Percentiles rank a stretch among this genome's conserved stretches.
Conservation (phyloP, 1,140 invertebrate genomes). For the Penaeus indicus region DNA sequence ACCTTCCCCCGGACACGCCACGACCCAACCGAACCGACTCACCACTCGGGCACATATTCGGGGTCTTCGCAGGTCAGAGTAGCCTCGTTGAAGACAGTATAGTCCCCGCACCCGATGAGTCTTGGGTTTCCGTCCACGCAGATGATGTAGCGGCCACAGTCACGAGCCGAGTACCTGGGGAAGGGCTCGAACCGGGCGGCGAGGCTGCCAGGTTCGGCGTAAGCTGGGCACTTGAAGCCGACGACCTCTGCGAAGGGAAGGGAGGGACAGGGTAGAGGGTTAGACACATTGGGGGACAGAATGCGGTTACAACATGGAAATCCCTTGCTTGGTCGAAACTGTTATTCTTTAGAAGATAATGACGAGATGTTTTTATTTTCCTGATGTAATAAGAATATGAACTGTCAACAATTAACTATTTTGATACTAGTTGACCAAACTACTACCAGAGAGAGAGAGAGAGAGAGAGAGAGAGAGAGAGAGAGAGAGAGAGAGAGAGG, state of each 20-base stretch:
- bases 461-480: no score
- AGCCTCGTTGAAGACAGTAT: conserved; percentile 86
- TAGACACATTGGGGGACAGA: background rate
- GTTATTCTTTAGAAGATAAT: no score
- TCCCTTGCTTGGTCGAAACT: no score
- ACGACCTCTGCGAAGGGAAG: conserved; percentile 70
- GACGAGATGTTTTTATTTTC: no score
- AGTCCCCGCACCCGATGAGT: conserved; percentile 87
- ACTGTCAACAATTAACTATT: no score
- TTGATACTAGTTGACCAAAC: no score
- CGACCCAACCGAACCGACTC: background rate
- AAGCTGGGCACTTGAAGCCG: conserved; percentile 78
- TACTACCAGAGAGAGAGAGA: no score
- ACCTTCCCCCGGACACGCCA: no score
- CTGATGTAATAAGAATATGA: no score
- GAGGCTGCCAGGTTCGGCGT: conserved; percentile 82
- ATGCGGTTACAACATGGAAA: no score
- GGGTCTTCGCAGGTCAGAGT: conserved; percentile 86
- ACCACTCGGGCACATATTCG: conserved; percentile 79
- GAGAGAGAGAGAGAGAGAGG: no score
- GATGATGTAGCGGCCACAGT: conserved; percentile 83
- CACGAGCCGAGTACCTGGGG: conserved; percentile 87
- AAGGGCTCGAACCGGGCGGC: conserved; percentile 91
- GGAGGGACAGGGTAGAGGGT: background rate
- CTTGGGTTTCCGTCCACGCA: conserved; percentile 89